These are phyloP conservation scores for Andrena trimmerana DNA, from an alignment of 2,888 invertebrate genomes.

Conservation along the genomic window DNA sequence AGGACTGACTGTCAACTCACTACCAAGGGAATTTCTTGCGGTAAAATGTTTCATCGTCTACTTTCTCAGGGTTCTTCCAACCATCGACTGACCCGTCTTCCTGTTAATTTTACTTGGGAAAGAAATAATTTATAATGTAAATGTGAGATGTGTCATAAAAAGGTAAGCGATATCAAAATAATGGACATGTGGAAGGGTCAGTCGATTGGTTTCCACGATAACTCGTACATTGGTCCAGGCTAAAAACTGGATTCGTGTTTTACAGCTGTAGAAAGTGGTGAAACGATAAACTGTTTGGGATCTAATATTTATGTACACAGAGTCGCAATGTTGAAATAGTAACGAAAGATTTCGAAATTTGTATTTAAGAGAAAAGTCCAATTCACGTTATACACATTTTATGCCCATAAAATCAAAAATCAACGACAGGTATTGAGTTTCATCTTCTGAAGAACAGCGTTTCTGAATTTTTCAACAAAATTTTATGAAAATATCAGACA, in stretches of 20 bases:
- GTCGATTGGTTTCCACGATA: constrained; percentile 11
- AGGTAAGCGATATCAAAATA: background rate
- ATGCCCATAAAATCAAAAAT: too few species aligned
- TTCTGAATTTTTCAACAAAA: too few species aligned
- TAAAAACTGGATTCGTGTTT: constrained; percentile 39
- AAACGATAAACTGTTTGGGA: constrained; percentile 1
- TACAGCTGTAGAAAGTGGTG: background rate
- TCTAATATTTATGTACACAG: constrained; percentile 58
- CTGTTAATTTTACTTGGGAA: background rate
- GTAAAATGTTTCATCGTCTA: background rate
- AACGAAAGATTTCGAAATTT: constrained; percentile 23
- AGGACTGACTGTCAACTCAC: constrained; percentile 23
- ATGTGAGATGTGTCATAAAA: background rate
- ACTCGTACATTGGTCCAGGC: constrained; percentile 19
- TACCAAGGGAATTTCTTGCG: constrained; percentile 11
- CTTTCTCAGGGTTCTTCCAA: background rate
- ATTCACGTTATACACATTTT: background rate
- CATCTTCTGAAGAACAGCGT: too few species aligned
- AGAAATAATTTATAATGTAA: background rate
- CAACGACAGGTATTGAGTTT: too few species aligned
- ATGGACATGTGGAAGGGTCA: background rate
- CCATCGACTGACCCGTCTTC: constrained; percentile 17
- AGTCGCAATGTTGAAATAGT: constrained; percentile 31
- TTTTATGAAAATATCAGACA: too few species aligned
- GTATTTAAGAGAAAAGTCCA: background rate